phyloP scores from a whole-genome alignment of 2,113 vertebrate genomes.

The Paralichthys olivaceus region DNA sequence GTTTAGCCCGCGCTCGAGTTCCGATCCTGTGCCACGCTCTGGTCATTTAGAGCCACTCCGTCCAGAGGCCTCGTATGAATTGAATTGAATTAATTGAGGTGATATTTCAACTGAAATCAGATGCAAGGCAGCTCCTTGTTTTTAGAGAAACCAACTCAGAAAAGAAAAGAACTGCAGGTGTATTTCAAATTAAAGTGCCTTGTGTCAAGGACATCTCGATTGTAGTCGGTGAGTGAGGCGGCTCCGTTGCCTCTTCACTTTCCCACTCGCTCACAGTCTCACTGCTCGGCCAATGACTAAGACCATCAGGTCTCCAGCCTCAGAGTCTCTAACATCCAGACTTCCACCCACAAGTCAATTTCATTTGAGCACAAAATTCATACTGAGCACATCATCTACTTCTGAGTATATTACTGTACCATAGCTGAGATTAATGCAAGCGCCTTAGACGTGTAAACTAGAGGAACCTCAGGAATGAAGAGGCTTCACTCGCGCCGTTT shows the following conservation, averaged over 20 bases:
- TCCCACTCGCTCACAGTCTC: not conserved
- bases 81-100: not conserved
- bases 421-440: slow-evolving; percentile 38
- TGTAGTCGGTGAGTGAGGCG: not conserved
- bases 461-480: slow-evolving; percentile 30
- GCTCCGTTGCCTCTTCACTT: slow-evolving; percentile 3
- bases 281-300: not conserved
- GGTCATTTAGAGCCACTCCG: slow-evolving; percentile 4
- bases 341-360: slow-evolving; percentile 26
- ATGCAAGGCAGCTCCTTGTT: not conserved
- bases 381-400: slow-evolving; percentile 35
- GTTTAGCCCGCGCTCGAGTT: slow-evolving; percentile 2
- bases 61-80: not conserved
- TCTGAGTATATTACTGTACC: slow-evolving; percentile 21
- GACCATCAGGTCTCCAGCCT: slow-evolving; percentile 3
- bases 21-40: slow-evolving; percentile 5
- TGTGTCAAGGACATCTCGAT: slow-evolving; percentile 45
- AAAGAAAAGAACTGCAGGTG: not conserved
- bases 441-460: slow-evolving; percentile 16
- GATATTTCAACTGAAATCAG: not conserved
- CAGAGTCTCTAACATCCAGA: slow-evolving; percentile 20
- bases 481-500: not conserved
- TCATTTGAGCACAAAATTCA: slow-evolving; percentile 45
- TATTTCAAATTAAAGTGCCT: slow-evolving; percentile 59
- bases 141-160: too few species aligned